Evolutionary conservation across 2,113 vertebrate genomes (phyloP), one percentile per base, ranked within the genome.

Genomic region (Callorhinus ursinus): DNA sequence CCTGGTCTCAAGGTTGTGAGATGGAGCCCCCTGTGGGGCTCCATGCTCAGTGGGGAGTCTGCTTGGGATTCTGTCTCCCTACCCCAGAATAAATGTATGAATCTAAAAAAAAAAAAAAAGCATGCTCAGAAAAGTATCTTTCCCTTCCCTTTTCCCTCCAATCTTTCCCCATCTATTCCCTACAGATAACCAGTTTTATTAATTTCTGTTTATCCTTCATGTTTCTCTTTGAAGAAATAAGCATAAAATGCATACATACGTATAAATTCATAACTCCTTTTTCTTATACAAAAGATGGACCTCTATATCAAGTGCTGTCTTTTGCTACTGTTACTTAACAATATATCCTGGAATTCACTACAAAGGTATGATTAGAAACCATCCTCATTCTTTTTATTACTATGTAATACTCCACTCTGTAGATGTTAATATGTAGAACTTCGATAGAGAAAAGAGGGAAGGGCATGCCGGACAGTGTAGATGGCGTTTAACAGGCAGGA

Each of bases 151-250:
- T 69, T 39, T 39, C 77, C 24, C 14, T 57, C 49, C 53, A 61
- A 13, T 89, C 19, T 88, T 49, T 61, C 51, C 77, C 63, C 22
- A 18, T 51, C 33, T 72, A 72, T 51, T 28, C 15, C 55, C 65
- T 82, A 24, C 18, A 87, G 11, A 81, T 16, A 51, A 49, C 39
- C 13, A 61, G 65, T 74, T 95, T 57, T 85, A n/a, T 77, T 72
- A 63, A 71, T 95, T 55, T 85, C 15, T 74, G 13, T n/a, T 53
- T 95, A 71, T 80, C 36, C 28, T 80, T 84, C n/a, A 46, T 67
- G 59, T 94, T 89, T 83, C 77, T 89, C 46, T 94, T 82, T 82
- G 79, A 39, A 95, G 77, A 86, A 19, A 83, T 63, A 84, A 85
- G 91, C 21, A 88, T 53, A 81, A 61, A 72, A 15, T 59, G 21